Percentiles rank a stretch among this genome's conserved stretches.
phyloP scores from a whole-genome alignment of 2,888 invertebrate species.

The Trisateles emortualis region DNA sequence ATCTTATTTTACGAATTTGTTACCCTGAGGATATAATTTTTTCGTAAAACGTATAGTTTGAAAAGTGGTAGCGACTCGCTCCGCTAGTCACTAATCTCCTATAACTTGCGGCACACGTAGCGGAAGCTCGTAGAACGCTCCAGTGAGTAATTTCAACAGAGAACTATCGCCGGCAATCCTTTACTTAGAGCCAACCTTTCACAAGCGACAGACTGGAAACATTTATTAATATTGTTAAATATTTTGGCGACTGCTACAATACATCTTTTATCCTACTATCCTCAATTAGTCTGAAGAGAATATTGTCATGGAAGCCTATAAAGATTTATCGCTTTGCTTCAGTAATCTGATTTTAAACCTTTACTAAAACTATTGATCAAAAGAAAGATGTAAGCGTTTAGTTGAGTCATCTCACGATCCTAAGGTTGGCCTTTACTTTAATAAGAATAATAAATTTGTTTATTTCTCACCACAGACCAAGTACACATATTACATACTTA shows the following conservation, averaged over 20 bases:
- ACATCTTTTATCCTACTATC: constrained; percentile 52
- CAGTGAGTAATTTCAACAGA: constrained; percentile 67
- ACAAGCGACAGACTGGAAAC: constrained; percentile 76
- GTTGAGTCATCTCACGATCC: too few species aligned
- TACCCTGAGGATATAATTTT: too few species aligned
- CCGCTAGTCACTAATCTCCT: constrained; percentile 14
- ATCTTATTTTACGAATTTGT: too few species aligned
- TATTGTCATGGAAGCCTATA: constrained; percentile 30
- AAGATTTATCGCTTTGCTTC: constrained; percentile 33
- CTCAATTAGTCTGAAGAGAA: constrained; percentile 51
- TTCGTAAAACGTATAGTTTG: neutral
- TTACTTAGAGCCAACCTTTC: constrained; percentile 76
- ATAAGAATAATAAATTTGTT: too few species aligned
- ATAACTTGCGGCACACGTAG: constrained; percentile 52
- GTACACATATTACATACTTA: too few species aligned
- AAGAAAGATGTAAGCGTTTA: constrained; percentile 20
- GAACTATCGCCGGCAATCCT: constrained; percentile 77
- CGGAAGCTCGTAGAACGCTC: constrained; percentile 70
- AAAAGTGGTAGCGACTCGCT: neutral
- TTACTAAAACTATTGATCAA: constrained; percentile 14
- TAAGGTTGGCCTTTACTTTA: too few species aligned
- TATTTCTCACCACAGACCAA: too few species aligned
- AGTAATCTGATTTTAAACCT: constrained; percentile 25
- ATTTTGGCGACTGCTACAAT: constrained; percentile 73
- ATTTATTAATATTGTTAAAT: constrained; percentile 78